These are phyloP conservation scores for Tachysurus fulvidraco DNA, from an alignment of 2,113 vertebrate genomes.

Conservation along the genomic window DNA sequence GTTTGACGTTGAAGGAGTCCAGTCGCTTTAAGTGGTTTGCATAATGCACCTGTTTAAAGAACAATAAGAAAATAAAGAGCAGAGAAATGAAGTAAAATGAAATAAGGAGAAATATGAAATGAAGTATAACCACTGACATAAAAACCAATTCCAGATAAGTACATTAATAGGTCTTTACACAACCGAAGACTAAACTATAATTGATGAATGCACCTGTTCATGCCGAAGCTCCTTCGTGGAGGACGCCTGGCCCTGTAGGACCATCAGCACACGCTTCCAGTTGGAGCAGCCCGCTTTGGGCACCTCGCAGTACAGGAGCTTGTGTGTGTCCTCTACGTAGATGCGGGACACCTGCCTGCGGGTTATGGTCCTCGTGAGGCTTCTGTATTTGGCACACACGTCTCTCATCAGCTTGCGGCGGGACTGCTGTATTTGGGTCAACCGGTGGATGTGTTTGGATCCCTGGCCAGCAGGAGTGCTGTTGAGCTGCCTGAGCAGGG, in stretches of 20 bases:
- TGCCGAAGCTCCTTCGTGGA: constrained; percentile 82
- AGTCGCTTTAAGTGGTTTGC: constrained; percentile 58
- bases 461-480: constrained; percentile 49
- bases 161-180: not conserved
- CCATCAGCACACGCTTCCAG: constrained; percentile 96
- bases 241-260: constrained; percentile 83
- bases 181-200: not conserved
- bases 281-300: constrained; percentile 96
- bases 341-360: constrained; percentile 84
- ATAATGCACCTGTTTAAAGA: constrained; percentile 80
- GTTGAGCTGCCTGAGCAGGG: constrained; percentile 63
- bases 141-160: not conserved
- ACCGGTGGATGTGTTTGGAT: constrained; percentile 60
- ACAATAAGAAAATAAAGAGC: not conserved
- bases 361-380: constrained; percentile 78
- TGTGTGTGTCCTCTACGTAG: constrained; percentile 90
- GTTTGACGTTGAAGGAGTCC: constrained; percentile 39
- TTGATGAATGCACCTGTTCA: constrained; percentile 79
- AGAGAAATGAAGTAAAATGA: not conserved
- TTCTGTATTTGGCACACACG: constrained; percentile 86
- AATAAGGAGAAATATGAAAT: not conserved
- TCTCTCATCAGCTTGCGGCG: constrained; percentile 82
- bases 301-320: constrained; percentile 94
- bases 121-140: constrained; percentile 59
- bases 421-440: constrained; percentile 73